A percentile compares a stretch with the other conserved stretches of the same genome.
Conservation (phyloP, 2,888 invertebrate genomes). For the Amphimallon solstitiale region DNA sequence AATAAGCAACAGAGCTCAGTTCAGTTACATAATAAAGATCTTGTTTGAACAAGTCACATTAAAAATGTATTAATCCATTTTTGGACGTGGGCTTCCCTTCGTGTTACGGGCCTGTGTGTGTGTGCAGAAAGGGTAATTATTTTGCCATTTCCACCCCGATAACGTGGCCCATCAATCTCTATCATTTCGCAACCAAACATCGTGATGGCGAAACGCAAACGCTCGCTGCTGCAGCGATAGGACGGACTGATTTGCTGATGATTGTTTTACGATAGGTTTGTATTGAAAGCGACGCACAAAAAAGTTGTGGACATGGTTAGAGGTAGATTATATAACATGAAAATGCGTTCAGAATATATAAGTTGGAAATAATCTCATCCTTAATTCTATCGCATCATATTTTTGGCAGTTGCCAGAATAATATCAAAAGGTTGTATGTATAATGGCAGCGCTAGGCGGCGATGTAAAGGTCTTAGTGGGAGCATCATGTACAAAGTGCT, state of each 20-base stretch:
- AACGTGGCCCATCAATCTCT: conserved; percentile 59
- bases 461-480: no score
- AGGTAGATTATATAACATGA: no score
- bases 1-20: conserved; percentile 43
- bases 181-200: conserved; percentile 61
- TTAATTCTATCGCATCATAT: no score
- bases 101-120: conserved; percentile 29
- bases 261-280: conserved; percentile 12
- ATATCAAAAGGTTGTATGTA: no score
- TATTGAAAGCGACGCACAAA: no score
- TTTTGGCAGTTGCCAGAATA: no score
- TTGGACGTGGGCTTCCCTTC: conserved; percentile 51
- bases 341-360: no score
- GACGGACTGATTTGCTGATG: conserved; percentile 8
- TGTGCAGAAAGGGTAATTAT: conserved; percentile 62
- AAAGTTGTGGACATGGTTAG: no score
- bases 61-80: conserved; percentile 65
- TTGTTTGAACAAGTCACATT: conserved; percentile 62
- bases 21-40: conserved; percentile 57
- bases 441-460: no score
- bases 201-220: conserved; percentile 35
- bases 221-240: background rate
- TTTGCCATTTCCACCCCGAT: conserved; percentile 62
- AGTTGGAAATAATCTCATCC: no score
- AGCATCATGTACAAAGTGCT: no score